These are phyloP conservation scores for Drosophila melanica DNA, from an alignment of 1,140 invertebrate species.

Conservation along the genomic window DNA sequence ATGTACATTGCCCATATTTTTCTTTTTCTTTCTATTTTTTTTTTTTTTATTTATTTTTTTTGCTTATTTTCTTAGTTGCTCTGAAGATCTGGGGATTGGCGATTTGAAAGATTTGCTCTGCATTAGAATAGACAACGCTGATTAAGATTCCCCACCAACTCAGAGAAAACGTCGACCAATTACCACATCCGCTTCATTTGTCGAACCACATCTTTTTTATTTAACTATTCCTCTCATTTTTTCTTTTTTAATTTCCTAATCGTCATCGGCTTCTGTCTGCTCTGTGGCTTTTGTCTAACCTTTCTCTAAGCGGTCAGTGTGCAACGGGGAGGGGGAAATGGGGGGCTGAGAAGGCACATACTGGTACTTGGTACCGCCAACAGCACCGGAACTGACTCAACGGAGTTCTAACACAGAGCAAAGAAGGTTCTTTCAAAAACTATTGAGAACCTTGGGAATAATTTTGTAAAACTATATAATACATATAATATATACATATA, in stretches of 20 bases:
- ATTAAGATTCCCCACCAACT: neutral
- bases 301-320: conserved; percentile 19
- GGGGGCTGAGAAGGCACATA: neutral
- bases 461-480: too few relatives aligned
- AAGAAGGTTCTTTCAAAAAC: too few relatives aligned
- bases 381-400: conserved; percentile 13
- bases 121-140: neutral
- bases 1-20: neutral
- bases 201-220: conserved; percentile 47
- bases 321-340: neutral
- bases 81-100: conserved; percentile 1
- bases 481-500: too few relatives aligned
- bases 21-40: too few relatives aligned
- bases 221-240: neutral
- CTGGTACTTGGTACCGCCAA: conserved; percentile 1
- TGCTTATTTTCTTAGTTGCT: neutral
- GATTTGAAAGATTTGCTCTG: neutral
- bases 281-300: conserved; percentile 19
- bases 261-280: conserved; percentile 26
- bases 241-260: conserved; percentile 6
- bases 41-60: neutral
- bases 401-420: conserved; percentile 4
- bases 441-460: too few relatives aligned
- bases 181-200: conserved; percentile 75
- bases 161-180: conserved; percentile 55